phyloP scores from a whole-genome alignment of 2,888 invertebrate genomes.

The Gryllus longicercus region DNA sequence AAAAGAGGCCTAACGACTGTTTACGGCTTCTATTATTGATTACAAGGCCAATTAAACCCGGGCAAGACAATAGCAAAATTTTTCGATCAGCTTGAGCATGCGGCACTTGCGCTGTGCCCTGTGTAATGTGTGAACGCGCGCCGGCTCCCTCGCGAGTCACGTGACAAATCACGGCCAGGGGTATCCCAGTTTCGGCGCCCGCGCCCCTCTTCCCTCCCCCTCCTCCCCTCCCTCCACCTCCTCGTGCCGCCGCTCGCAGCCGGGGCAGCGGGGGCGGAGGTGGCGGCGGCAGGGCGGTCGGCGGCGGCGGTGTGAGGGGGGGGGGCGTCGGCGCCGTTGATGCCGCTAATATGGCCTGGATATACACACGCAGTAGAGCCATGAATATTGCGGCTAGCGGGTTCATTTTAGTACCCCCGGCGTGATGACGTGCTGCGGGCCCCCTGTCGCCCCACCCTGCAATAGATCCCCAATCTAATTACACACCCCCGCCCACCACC shows the following conservation, averaged over 20 bases:
- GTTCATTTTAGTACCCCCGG: constrained; percentile 26
- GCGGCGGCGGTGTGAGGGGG: background rate
- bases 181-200: constrained; percentile 22
- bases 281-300: background rate
- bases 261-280: background rate
- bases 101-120: too few relatives aligned
- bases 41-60: too few relatives aligned
- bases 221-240: background rate
- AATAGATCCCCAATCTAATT: constrained; percentile 40
- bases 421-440: constrained; percentile 31
- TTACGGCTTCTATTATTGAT: too few relatives aligned
- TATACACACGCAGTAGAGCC: constrained; percentile 24
- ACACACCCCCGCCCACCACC: constrained; percentile 31
- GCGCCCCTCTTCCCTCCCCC: background rate
- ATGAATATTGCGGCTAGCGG: constrained; percentile 34
- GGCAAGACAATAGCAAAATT: too few relatives aligned
- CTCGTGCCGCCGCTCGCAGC: background rate
- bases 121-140: background rate
- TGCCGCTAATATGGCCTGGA: constrained; percentile 17
- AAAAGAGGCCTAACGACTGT: too few relatives aligned
- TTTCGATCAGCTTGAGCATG: too few relatives aligned
- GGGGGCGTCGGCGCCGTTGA: background rate
- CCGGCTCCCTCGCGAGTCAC: background rate
- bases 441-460: constrained; percentile 31
- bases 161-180: constrained; percentile 37